Evolutionary conservation across 2,888 invertebrate species (phyloP).

Genomic region (Phania funesta): DNA sequence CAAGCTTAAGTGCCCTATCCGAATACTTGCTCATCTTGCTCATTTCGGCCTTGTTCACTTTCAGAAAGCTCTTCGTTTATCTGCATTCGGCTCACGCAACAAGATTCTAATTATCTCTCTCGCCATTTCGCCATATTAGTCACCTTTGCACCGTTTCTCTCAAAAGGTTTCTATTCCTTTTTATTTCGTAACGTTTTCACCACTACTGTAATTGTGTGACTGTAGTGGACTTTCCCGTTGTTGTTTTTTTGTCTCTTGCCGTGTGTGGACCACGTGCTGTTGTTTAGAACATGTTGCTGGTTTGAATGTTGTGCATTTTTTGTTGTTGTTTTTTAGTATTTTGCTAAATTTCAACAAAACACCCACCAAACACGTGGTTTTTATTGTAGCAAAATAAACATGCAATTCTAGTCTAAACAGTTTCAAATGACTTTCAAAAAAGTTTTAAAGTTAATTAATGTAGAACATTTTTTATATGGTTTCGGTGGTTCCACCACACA

Average conservation of each 20-base stretch:
- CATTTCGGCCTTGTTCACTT: too few relatives aligned
- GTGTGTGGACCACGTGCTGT: conserved; percentile 54
- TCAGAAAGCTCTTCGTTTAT: too few relatives aligned
- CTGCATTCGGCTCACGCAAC: too few relatives aligned
- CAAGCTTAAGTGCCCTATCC: too few relatives aligned
- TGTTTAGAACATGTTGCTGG: conserved; percentile 49
- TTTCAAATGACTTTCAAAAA: conserved; percentile 19
- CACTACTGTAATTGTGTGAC: background rate
- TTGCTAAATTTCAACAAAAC: conserved; percentile 31
- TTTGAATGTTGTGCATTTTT: conserved; percentile 25
- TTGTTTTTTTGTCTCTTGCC: too few relatives aligned
- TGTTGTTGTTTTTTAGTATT: background rate
- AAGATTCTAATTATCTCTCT: too few relatives aligned
- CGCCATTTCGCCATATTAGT: too few relatives aligned
- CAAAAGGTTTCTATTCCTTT: too few relatives aligned
- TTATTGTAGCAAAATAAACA: conserved; percentile 55
- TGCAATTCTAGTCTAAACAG: conserved; percentile 26
- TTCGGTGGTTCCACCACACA: conserved; percentile 26
- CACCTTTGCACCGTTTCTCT: too few relatives aligned
- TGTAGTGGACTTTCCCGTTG: background rate
- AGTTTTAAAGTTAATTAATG: conserved; percentile 46
- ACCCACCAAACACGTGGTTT: conserved; percentile 61
- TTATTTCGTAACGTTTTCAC: too few relatives aligned
- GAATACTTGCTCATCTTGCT: too few relatives aligned
- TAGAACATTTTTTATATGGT: conserved; percentile 5